These are phyloP conservation scores for Tinea semifulvella DNA, from an alignment of 2,888 invertebrate species.

Conservation along the genomic window DNA sequence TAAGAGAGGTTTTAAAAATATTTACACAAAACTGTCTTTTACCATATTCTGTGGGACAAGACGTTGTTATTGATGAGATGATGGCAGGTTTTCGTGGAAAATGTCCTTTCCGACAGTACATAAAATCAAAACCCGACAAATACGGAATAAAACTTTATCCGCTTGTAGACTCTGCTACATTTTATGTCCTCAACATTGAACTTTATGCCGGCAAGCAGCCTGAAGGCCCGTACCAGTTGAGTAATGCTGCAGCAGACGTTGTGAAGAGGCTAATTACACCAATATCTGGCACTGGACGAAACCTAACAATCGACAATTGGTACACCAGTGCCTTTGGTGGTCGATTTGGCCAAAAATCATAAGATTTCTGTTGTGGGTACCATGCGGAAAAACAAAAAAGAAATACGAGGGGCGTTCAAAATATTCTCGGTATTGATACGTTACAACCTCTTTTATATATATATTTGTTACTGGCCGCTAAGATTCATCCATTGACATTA, in stretches of 20 bases:
- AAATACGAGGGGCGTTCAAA: too few relatives aligned
- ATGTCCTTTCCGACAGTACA: conserved; percentile 16
- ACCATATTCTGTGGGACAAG: neutral
- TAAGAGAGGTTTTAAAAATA: conserved; percentile 1
- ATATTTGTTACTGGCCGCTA: too few relatives aligned
- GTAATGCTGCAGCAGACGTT: conserved; percentile 18
- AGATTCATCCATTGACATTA: too few relatives aligned
- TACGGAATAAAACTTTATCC: conserved; percentile 20
- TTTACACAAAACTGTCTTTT: conserved; percentile 4
- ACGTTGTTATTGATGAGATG: conserved; percentile 14
- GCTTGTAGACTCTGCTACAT: conserved; percentile 18
- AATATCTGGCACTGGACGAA: conserved; percentile 16
- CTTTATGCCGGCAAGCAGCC: conserved; percentile 20
- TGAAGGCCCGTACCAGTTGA: conserved; percentile 17
- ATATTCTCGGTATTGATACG: conserved; percentile 6
- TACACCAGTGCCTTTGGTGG: conserved; percentile 19
- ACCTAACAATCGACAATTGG: conserved; percentile 20
- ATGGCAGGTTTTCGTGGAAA: conserved; percentile 17
- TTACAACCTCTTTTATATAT: conserved; percentile 9
- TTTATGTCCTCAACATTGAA: conserved; percentile 18
- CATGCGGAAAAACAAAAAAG: conserved; percentile 19
- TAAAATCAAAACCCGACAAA: conserved; percentile 12
- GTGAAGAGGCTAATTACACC: conserved; percentile 17
- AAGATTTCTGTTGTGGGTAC: conserved; percentile 21
- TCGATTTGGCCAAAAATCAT: conserved; percentile 20